Base-by-base conservation (phyloP, 2,888 invertebrate genomes). In the Cyrtodaria siliqua region DNA sequence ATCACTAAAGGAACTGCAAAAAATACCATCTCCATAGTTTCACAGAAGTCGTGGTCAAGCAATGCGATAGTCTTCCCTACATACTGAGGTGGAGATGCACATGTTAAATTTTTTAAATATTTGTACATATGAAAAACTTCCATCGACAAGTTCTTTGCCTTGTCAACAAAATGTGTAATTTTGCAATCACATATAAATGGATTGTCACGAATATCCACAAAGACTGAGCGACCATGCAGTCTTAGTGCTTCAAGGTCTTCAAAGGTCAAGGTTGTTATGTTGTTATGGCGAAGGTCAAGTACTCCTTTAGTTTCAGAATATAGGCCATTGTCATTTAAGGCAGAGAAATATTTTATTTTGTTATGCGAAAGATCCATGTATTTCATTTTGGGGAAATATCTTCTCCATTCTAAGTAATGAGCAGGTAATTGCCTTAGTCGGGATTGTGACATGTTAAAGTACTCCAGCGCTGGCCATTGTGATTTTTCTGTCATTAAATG, bases 101-200 rank as follows among this genome's bases (percentile, higher is more conserved):
- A 87, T 27, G 52, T 61, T 26, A 86, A 23, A 4, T 83, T 42
- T 52, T 63, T 57, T n/a, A 87, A 26, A 56, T 85, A 87, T 1
- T 53, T 20, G 55, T 84, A 84, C 9, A 69, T 67, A 2, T 18
- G 6, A 20, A 68, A 14, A 2, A 73, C 24, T 24, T 52, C 38
- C 18, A 38, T 55, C 12, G 60, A 57, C 8, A 16, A 24, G 20
- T 82, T 64, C n/a, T 79, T 61, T 33, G 70, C 53, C 24, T 27
- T 33, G 18, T 52, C 66, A 8, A 84, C 62, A 47, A 84, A 62
- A 12, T 77, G 59, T n/a, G 57, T 64, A 26, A 84, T 72, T 20
- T 76, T 77, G 57, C 87, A 87, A 23, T 81, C 74, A 76, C 87
- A 87, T 18, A 64, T 9, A 18, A 84, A 57, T 8, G 87, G 87